phyloP scores from a whole-genome alignment of 37 sponge, comb jelly and placozoan species.

The Diacarnus erythraeanus region DNA sequence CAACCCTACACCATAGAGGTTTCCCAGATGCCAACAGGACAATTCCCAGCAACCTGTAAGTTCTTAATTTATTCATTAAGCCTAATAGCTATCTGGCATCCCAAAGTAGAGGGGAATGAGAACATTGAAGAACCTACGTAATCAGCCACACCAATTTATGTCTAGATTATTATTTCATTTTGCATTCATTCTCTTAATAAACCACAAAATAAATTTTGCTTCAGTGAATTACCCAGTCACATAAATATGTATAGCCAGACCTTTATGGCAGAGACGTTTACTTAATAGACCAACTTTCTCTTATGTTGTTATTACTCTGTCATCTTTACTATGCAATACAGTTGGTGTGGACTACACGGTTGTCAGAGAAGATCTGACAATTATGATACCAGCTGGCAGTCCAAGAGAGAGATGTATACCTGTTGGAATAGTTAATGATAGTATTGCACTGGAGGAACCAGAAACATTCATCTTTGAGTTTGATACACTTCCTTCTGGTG shows the following conservation, averaged over 20 bases:
- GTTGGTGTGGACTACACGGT: not conserved
- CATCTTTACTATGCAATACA: not conserved
- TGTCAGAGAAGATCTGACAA: not conserved
- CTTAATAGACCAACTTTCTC: no score
- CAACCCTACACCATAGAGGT: not conserved
- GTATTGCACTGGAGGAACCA: conserved; percentile 14
- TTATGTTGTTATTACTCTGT: not conserved
- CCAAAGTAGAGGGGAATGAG: not conserved
- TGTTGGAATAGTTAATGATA: conserved; percentile 4
- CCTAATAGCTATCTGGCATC: not conserved
- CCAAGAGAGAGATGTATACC: not conserved
- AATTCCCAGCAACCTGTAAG: conserved; percentile 3
- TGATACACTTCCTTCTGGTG: conserved; percentile 4
- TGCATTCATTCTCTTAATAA: no score
- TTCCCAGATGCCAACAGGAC: not conserved
- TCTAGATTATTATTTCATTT: no score
- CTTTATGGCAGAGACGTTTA: no score
- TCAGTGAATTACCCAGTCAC: not conserved
- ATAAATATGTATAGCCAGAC: not conserved
- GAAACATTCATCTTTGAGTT: conserved; percentile 13
- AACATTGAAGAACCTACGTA: not conserved
- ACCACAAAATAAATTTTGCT: no score
- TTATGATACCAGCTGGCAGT: not conserved
- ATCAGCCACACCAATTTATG: no score
- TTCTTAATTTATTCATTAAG: not conserved